A percentile compares a stretch with the other conserved stretches of the same genome.
phyloP scores from a whole-genome alignment of 2,888 invertebrate species.

The Drosophila rellima region DNA sequence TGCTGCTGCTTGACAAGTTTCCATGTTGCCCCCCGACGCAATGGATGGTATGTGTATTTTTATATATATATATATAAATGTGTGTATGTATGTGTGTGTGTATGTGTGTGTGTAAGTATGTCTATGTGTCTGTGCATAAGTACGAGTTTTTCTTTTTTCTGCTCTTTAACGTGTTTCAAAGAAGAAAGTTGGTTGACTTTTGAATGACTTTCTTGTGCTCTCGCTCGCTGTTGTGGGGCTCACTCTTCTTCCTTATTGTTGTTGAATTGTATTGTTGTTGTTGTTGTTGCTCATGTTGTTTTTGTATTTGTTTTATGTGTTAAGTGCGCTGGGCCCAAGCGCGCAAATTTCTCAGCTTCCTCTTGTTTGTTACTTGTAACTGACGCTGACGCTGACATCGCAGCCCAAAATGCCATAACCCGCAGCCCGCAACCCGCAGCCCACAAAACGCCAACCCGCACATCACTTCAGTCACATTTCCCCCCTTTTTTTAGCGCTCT shows the following conservation, averaged over 20 bases:
- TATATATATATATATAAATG: conserved; percentile 23
- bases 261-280: conserved; percentile 15
- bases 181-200: conserved; percentile 86
- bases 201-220: conserved; percentile 83
- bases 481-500: not conserved
- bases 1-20: conserved; percentile 44
- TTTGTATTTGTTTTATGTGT: conserved; percentile 79
- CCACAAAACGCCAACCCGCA: conserved; percentile 7
- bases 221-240: conserved; percentile 34
- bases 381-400: conserved; percentile 67
- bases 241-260: conserved; percentile 8
- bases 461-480: conserved; percentile 1
- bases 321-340: conserved; percentile 81
- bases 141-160: conserved; percentile 48
- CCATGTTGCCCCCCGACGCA: conserved; percentile 33
- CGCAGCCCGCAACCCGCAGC: conserved; percentile 14
- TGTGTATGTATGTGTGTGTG: conserved; percentile 7
- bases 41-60: conserved; percentile 15
- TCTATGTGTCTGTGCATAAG: conserved; percentile 27
- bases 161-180: conserved; percentile 78
- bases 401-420: conserved; percentile 46
- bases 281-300: conserved; percentile 21
- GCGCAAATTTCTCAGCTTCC: conserved; percentile 55
- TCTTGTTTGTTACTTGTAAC: conserved; percentile 46
- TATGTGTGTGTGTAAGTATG: conserved; percentile 13